These are phyloP conservation scores for Eospalax fontanierii DNA, from an alignment of 2,797 vertebrate genomes.

Conservation along the genomic window DNA sequence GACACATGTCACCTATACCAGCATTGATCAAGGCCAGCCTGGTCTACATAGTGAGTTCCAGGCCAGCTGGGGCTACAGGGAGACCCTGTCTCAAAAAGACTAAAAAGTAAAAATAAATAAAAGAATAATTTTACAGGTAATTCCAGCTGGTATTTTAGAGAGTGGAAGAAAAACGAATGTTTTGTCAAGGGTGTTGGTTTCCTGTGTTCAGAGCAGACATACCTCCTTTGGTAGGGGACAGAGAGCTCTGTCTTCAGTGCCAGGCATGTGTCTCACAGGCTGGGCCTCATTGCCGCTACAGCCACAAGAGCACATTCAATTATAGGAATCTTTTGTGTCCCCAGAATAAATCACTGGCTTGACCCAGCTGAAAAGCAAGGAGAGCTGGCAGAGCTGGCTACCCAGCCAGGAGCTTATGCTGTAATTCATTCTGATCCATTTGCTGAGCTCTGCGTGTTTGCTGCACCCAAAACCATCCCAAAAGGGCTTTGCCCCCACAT, in stretches of 20 bases:
- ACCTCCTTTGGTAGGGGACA: background rate
- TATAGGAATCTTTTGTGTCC: background rate
- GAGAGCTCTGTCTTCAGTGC: background rate
- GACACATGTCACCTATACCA: too few relatives aligned
- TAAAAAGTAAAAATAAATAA: background rate
- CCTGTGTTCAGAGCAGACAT: background rate
- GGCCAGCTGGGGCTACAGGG: too few relatives aligned
- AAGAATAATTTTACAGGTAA: background rate
- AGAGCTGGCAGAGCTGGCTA: background rate
- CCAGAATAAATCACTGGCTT: conserved; percentile 35
- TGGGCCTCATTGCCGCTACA: fast-evolving
- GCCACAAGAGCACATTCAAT: background rate
- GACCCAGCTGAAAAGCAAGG: background rate
- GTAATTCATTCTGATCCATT: background rate
- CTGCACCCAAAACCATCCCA: background rate
- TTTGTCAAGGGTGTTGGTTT: background rate
- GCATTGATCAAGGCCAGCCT: too few relatives aligned
- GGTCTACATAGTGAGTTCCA: too few relatives aligned
- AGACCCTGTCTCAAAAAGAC: too few relatives aligned
- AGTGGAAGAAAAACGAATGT: background rate
- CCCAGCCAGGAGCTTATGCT: background rate
- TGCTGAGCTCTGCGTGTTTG: background rate
- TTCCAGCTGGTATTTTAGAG: background rate
- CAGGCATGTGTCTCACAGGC: too few relatives aligned
- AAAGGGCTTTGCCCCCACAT: background rate